A percentile compares a stretch with the other conserved stretches of the same genome.
These are phyloP conservation scores for Akabosia matsudoensis DNA, from an alignment of 1,140 invertebrate species.

Conservation along the genomic window DNA sequence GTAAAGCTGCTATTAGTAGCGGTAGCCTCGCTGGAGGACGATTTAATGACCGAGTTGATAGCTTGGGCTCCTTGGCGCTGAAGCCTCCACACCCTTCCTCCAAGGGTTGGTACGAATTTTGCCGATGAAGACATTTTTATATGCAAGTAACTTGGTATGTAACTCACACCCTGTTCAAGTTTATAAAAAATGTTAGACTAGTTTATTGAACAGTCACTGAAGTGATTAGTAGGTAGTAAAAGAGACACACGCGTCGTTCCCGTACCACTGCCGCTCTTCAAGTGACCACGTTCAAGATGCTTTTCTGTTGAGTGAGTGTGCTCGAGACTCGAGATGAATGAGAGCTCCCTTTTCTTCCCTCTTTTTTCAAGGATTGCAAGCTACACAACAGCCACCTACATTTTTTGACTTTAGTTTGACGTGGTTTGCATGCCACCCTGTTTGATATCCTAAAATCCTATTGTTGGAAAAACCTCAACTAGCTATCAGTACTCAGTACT, in stretches of 20 bases:
- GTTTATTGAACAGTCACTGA: not conserved
- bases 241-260: not conserved
- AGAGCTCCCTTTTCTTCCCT: not conserved
- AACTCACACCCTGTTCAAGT: not conserved
- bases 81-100: conserved; percentile 33
- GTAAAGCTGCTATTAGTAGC: not conserved
- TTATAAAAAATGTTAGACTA: not conserved
- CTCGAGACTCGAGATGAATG: not conserved
- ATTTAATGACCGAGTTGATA: not conserved
- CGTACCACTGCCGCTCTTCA: not conserved
- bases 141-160: no score
- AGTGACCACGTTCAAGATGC: not conserved
- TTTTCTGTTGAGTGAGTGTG: no score
- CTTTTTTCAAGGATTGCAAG: not conserved
- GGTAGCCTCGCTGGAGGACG: not conserved
- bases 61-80: conserved; percentile 11
- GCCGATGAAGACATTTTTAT: conserved; percentile 25
- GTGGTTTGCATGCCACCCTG: not conserved
- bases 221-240: not conserved
- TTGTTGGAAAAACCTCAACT: no score
- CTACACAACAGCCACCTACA: not conserved
- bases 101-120: conserved; percentile 31
- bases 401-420: not conserved
- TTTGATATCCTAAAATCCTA: not conserved
- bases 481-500: not conserved